These are phyloP conservation scores for Sisor rabdophorus DNA, from an alignment of 2,113 vertebrate species.

Conservation along the genomic window DNA sequence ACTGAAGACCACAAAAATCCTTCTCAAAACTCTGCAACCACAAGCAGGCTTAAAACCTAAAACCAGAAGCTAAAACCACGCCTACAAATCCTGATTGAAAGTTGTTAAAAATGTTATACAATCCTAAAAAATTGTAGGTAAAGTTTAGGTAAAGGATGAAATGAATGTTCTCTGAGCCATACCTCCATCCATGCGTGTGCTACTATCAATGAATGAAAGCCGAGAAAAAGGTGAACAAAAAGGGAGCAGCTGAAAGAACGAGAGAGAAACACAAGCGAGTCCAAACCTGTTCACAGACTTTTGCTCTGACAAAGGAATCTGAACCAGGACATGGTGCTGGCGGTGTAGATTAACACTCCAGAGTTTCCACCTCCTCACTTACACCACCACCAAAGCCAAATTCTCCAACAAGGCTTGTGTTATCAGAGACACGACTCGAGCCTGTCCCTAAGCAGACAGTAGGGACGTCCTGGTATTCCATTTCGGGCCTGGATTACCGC, in stretches of 20 bases:
- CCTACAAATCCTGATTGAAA: no score
- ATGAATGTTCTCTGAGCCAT: not conserved
- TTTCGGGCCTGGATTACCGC: not conserved
- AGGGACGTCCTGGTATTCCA: conserved; percentile 22
- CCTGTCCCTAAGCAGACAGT: conserved; percentile 39
- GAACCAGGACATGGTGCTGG: conserved; percentile 9
- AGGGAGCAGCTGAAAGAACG: not conserved
- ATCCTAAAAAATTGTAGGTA: no score
- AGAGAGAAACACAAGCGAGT: conserved; percentile 46
- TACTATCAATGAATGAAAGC: not conserved
- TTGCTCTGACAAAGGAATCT: conserved; percentile 35
- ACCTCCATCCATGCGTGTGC: conserved; percentile 32
- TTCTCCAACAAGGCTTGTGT: not conserved
- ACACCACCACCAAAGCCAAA: conserved; percentile 21
- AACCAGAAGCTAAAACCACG: no score
- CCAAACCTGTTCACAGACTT: conserved; percentile 52
- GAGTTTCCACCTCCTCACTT: not conserved
- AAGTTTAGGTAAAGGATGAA: not conserved
- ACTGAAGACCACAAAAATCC: not conserved
- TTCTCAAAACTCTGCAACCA: no score
- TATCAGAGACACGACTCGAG: conserved; percentile 41
- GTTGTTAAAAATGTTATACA: no score
- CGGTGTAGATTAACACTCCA: conserved; percentile 9
- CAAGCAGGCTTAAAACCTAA: not conserved
- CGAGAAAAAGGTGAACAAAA: not conserved